Evolutionary conservation across 2,888 invertebrate genomes (phyloP).

Genomic region (Polylopha cassiicola): DNA sequence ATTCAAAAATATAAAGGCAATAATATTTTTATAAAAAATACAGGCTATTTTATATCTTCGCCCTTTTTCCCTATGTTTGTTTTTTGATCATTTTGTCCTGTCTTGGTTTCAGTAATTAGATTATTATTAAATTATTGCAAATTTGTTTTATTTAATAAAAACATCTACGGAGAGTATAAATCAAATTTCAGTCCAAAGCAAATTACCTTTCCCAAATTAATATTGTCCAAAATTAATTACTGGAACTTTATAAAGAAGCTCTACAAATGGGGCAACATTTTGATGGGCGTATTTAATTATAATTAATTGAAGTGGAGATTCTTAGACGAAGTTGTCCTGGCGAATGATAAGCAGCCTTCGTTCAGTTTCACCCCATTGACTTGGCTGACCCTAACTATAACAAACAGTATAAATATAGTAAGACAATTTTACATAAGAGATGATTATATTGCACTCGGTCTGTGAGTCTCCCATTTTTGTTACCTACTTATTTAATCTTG

Average conservation of each 20-base stretch:
- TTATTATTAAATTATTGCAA: no score
- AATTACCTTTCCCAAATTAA: no score
- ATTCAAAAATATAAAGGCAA: no score
- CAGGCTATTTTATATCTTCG: no score
- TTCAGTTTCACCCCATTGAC: constrained; percentile 48
- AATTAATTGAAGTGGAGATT: constrained; percentile 67
- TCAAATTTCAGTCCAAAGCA: constrained; percentile 24
- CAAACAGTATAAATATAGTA: constrained; percentile 12
- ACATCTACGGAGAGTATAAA: constrained; percentile 11
- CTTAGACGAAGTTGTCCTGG: constrained; percentile 51
- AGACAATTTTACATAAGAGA: background rate
- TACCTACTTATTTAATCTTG: no score
- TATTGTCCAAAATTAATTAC: constrained; percentile 9
- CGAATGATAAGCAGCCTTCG: constrained; percentile 67
- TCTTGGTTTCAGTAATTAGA: no score
- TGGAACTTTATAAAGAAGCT: constrained; percentile 17
- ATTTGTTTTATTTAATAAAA: constrained; percentile 8
- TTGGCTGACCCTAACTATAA: constrained; percentile 16
- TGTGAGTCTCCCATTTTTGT: no score
- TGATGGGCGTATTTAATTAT: constrained; percentile 53
- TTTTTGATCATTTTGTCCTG: no score
- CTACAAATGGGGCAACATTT: constrained; percentile 43
- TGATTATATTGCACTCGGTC: no score
- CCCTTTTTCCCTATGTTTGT: no score
- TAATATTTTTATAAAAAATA: no score